Percentiles rank a stretch among this genome's conserved stretches.
phyloP scores from a whole-genome alignment of 2,797 vertebrate species.

The Schizopygopsis pylzovi region DNA sequence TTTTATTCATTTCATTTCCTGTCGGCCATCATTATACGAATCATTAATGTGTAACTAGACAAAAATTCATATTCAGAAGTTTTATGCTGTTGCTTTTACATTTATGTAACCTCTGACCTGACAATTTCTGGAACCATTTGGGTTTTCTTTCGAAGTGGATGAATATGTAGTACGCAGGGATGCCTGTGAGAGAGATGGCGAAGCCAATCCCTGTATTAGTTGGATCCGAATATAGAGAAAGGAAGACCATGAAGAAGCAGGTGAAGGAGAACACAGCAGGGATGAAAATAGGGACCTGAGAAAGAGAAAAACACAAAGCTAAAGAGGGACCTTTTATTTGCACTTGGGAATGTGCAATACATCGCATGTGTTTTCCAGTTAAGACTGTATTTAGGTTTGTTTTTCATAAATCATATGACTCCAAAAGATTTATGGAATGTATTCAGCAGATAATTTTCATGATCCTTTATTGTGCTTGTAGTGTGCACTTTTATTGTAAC shows the following conservation, averaged over 20 bases:
- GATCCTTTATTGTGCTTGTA: background rate
- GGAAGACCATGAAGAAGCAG: conserved; percentile 93
- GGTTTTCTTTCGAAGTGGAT: conserved; percentile 87
- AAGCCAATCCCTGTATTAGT: conserved; percentile 94
- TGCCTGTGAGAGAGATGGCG: conserved; percentile 89
- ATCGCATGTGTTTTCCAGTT: background rate
- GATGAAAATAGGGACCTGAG: conserved; percentile 92
- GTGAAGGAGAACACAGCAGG: conserved; percentile 90
- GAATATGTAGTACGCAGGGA: conserved; percentile 95
- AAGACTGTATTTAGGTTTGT: background rate
- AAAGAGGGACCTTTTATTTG: background rate
- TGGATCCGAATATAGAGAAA: conserved; percentile 94
- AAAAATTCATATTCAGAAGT: conserved; percentile 16
- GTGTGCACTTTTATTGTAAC: background rate
- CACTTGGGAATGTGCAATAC: background rate
- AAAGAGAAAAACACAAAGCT: conserved; percentile 16
- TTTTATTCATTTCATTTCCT: background rate
- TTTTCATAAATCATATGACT: conserved; percentile 7
- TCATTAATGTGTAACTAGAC: background rate
- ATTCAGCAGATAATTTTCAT: background rate
- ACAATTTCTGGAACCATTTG: conserved; percentile 71
- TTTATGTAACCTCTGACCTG: conserved; percentile 64
- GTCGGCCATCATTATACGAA: background rate
- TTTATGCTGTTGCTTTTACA: background rate
- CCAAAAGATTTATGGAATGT: background rate